Conservation (phyloP, 2,113 vertebrate species). For the Garra rufa region DNA sequence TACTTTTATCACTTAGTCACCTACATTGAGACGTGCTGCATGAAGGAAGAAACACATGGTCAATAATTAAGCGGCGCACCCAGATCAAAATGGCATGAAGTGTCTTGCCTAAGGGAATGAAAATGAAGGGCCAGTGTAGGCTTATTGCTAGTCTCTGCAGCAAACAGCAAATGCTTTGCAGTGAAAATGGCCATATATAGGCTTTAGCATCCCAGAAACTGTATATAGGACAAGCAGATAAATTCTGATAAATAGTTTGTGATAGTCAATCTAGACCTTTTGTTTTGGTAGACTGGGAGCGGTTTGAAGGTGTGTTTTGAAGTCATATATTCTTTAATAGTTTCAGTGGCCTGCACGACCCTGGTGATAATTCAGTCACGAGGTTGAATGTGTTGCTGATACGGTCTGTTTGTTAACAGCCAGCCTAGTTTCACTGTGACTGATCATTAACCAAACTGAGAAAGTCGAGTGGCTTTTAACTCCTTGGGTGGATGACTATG, state of each 20-base stretch:
- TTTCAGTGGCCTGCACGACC: not conserved
- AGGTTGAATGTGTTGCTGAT: constrained; percentile 36
- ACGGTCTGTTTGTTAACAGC: constrained; percentile 31
- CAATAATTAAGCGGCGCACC: constrained; percentile 15
- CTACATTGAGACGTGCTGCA: not conserved
- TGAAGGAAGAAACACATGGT: not conserved
- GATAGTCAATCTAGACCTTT: not conserved
- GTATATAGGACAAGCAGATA: not conserved
- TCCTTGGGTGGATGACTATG: not conserved
- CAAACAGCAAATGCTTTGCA: not conserved
- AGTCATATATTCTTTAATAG: constrained; percentile 9
- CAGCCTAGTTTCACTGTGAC: constrained; percentile 78
- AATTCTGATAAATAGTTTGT: not conserved
- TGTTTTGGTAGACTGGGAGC: not conserved
- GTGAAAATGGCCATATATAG: not conserved
- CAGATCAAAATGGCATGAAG: not conserved
- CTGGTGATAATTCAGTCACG: constrained; percentile 33
- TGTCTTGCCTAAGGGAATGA: not conserved
- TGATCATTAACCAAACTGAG: constrained; percentile 83
- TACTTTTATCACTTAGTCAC: not conserved
- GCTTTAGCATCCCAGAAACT: not conserved
- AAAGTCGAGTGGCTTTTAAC: constrained; percentile 64
- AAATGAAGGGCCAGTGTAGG: not conserved
- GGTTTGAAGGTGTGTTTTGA: not conserved
- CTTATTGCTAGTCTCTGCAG: not conserved